Evolutionary conservation across 1,140 invertebrate genomes (phyloP), one percentile per base, ranked within the genome.

Genomic region (Achroia grisella): DNA sequence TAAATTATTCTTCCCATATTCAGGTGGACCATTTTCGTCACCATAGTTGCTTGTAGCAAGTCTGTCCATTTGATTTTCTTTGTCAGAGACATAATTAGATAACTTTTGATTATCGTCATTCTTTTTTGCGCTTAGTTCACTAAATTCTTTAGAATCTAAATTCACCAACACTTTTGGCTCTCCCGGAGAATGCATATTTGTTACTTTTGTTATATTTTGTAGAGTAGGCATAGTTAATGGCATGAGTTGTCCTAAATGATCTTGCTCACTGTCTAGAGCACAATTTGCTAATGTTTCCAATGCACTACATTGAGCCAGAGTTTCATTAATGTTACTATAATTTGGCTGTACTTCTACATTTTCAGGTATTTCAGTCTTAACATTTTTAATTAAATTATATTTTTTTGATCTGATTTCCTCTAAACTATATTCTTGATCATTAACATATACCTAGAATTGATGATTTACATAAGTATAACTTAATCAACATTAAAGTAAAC

Each of bases 341-440:
- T 53, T 66, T 46, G 65, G 61, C 42, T 55, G 60, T 33, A 51
- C 48, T 31, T 70, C 48, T 41, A 52, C 44, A 33, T 41, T 49
- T 53, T 71, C 62, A 46, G 52, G 33, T 43, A 52, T 57, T 62
- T 67, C 69, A 53, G 56, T 52, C 57, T 76, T 75, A 8, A 33
- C 40, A 52, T 60, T 60, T 44, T 55, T 74, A 62, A 73, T 51
- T 63, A 80, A 48, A 52, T 76, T 73, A 48, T 79, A 83, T 61
- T 77, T 86, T 69, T 81, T 74, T 42, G 89, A 86, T 66, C 86
- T 86, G 44, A 92, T 89, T 85, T 92, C 90, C 76, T 92, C 91
- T 79, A 91, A 87, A 73, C 90, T 91, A 63, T 80, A 88, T 82
- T 92, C 91, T 43, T 71, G 82, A 59, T 89, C 87, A 62, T 89